Evolutionary conservation across 2,888 invertebrate species (phyloP), one percentile per base, ranked within the genome.

Genomic region (Lasiommata megera): DNA sequence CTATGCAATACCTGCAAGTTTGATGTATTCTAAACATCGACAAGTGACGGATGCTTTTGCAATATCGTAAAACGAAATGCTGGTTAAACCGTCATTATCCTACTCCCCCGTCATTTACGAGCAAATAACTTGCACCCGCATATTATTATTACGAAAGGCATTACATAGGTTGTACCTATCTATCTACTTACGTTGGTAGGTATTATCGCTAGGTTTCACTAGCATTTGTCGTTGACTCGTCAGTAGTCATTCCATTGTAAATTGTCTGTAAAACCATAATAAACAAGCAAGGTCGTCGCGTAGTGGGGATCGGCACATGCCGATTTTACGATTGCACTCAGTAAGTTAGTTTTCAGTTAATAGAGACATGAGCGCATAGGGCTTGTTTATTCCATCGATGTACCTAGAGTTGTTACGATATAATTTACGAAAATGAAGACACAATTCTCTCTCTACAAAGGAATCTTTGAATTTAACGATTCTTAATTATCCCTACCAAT

Each of bases 181-280:
- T n/a, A 41, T 23, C 23, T 46, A 29, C 14, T 16, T 31, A 31
- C 46, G 9, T 7, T 6, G 1, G 74, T 76, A 72, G 71, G 73
- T 75, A 81, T 80, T 81, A 84, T 80, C 73, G 74, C 74, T 72
- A 66, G 70, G 71, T 85, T 87, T 85, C 86, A 81, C 86, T 86
- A 80, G 86, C 85, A 82, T 84, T 82, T 73, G 81, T 72, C 77
- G 82, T 76, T 57, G 76, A 74, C 77, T 84, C 84, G 87, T 85
- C 87, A 83, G 71, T 80, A 84, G 87, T 86, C 87, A 83, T 71
- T 80, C 84, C 75, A 88, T 88, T 88, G 89, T 88, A 86, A 88
- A 84, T 84, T 83, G 84, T 82, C 81, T 82, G 85, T 84, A 82
- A 83, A 84, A 84, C 86, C 82, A 87, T 87, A 87, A 90, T 87